Percentiles rank a stretch among this genome's conserved stretches.
Evolutionary conservation across 1,140 invertebrate species (phyloP).

Genomic region (Solenopsis invicta): DNA sequence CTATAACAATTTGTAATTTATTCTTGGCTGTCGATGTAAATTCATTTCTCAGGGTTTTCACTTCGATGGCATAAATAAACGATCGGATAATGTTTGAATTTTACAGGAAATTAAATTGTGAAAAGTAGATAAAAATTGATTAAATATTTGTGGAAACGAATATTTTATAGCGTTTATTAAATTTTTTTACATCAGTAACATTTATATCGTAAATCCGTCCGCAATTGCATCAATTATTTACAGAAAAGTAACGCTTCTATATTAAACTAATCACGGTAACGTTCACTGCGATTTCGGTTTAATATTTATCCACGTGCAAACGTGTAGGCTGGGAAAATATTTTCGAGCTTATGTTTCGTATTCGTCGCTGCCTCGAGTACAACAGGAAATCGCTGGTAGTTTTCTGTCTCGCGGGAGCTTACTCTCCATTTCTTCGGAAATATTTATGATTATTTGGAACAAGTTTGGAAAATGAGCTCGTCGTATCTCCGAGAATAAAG

Average conservation of each 20-base stretch:
- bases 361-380: neutral
- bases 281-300: constrained; percentile 16
- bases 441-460: constrained; percentile 23
- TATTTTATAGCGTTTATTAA: constrained; percentile 33
- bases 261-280: constrained; percentile 38
- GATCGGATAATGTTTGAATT: neutral
- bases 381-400: constrained; percentile 14
- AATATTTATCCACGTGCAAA: constrained; percentile 51
- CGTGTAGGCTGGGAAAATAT: constrained; percentile 29
- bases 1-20: constrained; percentile 24
- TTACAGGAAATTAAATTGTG: constrained; percentile 12
- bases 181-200: constrained; percentile 4
- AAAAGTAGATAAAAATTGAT: constrained; percentile 22
- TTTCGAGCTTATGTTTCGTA: constrained; percentile 16
- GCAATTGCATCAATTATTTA: constrained; percentile 43
- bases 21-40: neutral
- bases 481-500: constrained; percentile 8
- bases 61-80: constrained; percentile 5
- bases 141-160: constrained; percentile 29
- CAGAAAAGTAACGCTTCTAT: neutral
- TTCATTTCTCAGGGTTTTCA: neutral
- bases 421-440: constrained; percentile 25
- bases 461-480: constrained; percentile 6
- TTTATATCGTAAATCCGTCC: constrained; percentile 31
- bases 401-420: neutral